Percentiles rank a stretch among this genome's conserved stretches.
Evolutionary conservation across 2,113 vertebrate genomes (phyloP).

Genomic region (Perca schrenkii): DNA sequence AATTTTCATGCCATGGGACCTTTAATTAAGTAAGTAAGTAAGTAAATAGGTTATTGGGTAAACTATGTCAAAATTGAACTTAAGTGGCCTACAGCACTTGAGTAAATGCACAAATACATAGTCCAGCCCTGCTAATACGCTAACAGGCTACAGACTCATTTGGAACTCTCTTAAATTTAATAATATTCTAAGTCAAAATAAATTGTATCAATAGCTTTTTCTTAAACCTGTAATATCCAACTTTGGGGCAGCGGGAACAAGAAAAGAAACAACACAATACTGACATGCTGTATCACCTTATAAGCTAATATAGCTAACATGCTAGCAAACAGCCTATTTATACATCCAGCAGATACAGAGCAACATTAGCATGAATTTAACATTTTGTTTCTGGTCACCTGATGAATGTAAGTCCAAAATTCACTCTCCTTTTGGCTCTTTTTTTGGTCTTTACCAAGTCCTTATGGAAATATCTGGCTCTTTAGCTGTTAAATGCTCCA

Average conservation of each 20-base stretch:
- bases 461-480: neutral
- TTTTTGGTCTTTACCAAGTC: neutral
- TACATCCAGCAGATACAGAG: neutral
- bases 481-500: neutral
- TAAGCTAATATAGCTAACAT: neutral
- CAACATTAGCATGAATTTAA: neutral
- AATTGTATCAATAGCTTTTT: neutral
- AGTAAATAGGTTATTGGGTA: too few relatives aligned
- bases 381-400: neutral
- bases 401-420: neutral
- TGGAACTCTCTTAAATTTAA: neutral
- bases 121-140: neutral
- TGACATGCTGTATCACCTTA: neutral
- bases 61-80: too few relatives aligned
- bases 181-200: neutral
- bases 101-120: neutral
- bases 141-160: neutral
- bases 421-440: neutral
- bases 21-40: neutral
- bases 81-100: neutral
- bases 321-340: neutral
- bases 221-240: neutral
- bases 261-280: neutral
- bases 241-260: neutral
- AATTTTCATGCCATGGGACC: too few relatives aligned